These are phyloP conservation scores for Leucophenga varia DNA, from an alignment of 1,140 invertebrate species.

Conservation along the genomic window DNA sequence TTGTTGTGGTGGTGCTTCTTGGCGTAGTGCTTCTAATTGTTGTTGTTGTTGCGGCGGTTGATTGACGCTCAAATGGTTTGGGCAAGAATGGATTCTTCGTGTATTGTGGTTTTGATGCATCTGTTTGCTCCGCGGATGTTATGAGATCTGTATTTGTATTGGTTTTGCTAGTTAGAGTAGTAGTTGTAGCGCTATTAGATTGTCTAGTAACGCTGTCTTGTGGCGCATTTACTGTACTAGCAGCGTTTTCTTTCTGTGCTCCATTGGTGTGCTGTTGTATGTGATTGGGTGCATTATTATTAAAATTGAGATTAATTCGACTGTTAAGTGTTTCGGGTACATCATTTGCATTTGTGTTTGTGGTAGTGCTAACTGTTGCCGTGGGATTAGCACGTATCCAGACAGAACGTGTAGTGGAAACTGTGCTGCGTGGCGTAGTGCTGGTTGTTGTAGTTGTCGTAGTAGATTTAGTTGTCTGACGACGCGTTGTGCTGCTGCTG, in stretches of 20 bases:
- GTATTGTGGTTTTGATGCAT: background rate
- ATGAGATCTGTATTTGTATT: slow-evolving; percentile 26
- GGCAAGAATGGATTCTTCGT: slow-evolving; percentile 15
- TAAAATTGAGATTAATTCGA: background rate
- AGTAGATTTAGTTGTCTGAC: too few species aligned
- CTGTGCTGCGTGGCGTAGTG: slow-evolving; percentile 28
- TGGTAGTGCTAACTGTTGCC: slow-evolving; percentile 17
- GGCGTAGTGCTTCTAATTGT: slow-evolving; percentile 13
- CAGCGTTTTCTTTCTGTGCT: slow-evolving; percentile 7
- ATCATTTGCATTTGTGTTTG: background rate
- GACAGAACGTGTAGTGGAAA: slow-evolving; percentile 8
- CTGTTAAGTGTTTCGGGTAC: background rate
- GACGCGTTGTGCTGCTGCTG: slow-evolving; percentile 9
- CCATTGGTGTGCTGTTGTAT: slow-evolving; percentile 20
- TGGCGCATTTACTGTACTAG: slow-evolving; percentile 1
- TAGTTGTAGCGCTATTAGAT: slow-evolving; percentile 8
- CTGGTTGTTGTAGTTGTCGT: slow-evolving; percentile 27
- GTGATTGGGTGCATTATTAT: slow-evolving; percentile 34
- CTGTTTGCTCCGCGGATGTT: background rate
- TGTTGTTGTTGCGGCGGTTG: background rate
- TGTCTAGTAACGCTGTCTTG: background rate
- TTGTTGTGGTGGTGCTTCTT: slow-evolving; percentile 15
- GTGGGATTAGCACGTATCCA: slow-evolving; percentile 13
- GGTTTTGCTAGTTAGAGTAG: too few species aligned
- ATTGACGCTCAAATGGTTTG: background rate